A percentile compares a stretch with the other conserved stretches of the same genome.
These are phyloP conservation scores for Teleiodes luculella DNA, from an alignment of 2,888 invertebrate species.

Conservation along the genomic window DNA sequence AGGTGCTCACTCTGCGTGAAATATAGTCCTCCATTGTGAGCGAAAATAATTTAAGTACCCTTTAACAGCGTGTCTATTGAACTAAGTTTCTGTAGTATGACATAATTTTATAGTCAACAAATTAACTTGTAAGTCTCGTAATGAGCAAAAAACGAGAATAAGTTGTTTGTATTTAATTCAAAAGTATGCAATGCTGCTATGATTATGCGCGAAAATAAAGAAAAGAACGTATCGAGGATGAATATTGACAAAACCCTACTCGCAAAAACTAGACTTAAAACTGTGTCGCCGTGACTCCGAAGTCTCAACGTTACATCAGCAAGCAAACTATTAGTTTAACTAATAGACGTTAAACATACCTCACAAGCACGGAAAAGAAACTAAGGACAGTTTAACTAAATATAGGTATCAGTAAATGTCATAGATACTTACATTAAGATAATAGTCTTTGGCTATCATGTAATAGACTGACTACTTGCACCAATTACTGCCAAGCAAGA, in stretches of 20 bases:
- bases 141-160: too few species aligned
- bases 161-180: too few species aligned
- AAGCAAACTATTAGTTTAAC: not conserved
- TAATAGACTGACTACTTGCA: too few species aligned
- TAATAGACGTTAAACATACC: conserved; percentile 14
- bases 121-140: too few species aligned
- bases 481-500: too few species aligned
- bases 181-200: too few species aligned
- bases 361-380: conserved; percentile 14
- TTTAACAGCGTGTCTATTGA: not conserved
- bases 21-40: not conserved
- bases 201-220: too few species aligned
- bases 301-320: conserved; percentile 14
- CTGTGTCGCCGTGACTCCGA: not conserved
- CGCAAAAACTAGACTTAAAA: not conserved
- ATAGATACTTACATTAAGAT: too few species aligned
- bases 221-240: too few species aligned
- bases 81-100: not conserved
- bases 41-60: not conserved
- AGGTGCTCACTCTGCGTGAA: not conserved
- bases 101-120: not conserved
- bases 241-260: too few species aligned
- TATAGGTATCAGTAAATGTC: conserved; percentile 6
- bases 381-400: not conserved
- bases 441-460: too few species aligned